Base-by-base conservation (phyloP, 92 coral and sea anemone genomes). In the Bergia sp. region DNA sequence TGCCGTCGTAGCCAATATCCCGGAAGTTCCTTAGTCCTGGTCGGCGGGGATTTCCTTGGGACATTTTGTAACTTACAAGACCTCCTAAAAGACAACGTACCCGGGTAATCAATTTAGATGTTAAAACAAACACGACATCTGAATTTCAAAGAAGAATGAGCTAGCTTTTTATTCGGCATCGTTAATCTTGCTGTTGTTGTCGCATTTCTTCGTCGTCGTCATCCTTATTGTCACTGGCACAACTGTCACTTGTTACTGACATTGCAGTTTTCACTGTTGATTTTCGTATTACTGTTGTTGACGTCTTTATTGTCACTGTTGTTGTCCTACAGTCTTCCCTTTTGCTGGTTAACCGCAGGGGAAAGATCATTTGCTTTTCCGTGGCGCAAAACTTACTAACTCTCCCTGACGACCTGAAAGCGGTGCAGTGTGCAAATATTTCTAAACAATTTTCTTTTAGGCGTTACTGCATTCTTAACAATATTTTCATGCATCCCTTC, bases 1-100 rank as follows among this genome's bases (percentile, higher is more conserved):
- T 88, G 18, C 99, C 99, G 61, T 97, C 99, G 75, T 97, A 97
- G 15, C 98, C 96, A n/a, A 92, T 92, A 69, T 97, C 99, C 29
- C 98, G 89, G 53, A 95, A 79, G 43, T 92, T 93, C 16, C 91
- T 94, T 88, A 88, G 89, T 37, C 94, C 94, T 49, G 93, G 95
- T 18, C 94, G 86, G 55, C 99, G 91, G 23, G 92, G 87, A 87
- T 94, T 94, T 38, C 99, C 99, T 82, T 97, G 99, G 57, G 97
- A 91, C 47, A 90, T 79, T 37, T 93, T 90, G 86, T 97, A 97
- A 66, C 98, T 94, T 66, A 95, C n/a, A 38, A 97, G 98, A 29
- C 99, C 98, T 39, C 92, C 99, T 97, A 85, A 57, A 89, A 81
- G 43, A 37, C 21, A 37, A 36, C 50, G 61, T 37, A 53, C 5